A percentile compares a stretch with the other conserved stretches of the same genome.
Evolutionary conservation across 2,113 vertebrate genomes (phyloP).

Genomic region (Falco punctatus): DNA sequence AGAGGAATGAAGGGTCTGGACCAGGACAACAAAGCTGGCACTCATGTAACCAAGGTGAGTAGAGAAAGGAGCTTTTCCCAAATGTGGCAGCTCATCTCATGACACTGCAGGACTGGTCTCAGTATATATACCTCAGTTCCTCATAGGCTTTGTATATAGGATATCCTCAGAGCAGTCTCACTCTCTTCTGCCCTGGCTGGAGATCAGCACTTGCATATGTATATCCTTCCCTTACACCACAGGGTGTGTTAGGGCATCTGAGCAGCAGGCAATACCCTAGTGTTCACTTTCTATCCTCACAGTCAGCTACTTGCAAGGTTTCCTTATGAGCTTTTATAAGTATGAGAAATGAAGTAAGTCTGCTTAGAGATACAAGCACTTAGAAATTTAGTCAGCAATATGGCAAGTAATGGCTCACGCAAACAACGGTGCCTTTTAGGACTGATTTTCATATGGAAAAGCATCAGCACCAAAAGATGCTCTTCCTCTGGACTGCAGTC

Average conservation of each 20-base stretch:
- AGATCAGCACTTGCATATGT: background rate
- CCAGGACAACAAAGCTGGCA: background rate
- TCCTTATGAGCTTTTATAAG: background rate
- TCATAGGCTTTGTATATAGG: background rate
- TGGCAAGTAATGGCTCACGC: background rate
- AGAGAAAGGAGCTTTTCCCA: background rate
- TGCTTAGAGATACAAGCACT: background rate
- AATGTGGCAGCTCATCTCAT: accelerated
- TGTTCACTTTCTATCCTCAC: background rate
- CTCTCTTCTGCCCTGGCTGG: background rate
- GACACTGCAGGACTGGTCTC: background rate
- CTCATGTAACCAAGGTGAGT: background rate
- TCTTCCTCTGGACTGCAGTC: background rate
- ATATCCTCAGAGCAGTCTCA: background rate
- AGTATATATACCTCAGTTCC: background rate
- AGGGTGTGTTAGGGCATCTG: background rate
- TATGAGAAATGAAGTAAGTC: background rate
- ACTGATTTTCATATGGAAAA: background rate
- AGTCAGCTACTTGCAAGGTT: background rate
- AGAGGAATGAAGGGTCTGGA: background rate
- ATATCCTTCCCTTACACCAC: background rate
- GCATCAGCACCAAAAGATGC: background rate
- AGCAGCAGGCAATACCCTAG: background rate
- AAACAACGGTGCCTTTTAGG: background rate
- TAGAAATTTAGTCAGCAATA: background rate